These are phyloP conservation scores for Anas platyrhynchos DNA, from an alignment of 2,113 vertebrate genomes.

Conservation along the genomic window DNA sequence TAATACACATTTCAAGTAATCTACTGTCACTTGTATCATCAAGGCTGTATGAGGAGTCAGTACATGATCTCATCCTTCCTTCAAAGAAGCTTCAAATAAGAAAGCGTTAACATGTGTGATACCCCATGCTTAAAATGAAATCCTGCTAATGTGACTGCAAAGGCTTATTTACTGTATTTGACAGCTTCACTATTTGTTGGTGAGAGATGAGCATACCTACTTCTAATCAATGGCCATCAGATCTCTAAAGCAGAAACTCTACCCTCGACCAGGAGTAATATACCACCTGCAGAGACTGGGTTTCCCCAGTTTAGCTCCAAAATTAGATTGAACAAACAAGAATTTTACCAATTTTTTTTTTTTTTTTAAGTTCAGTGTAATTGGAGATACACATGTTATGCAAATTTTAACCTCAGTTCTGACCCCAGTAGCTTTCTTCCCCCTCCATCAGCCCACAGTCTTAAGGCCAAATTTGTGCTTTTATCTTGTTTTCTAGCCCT, in stretches of 20 bases:
- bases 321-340: too few relatives aligned
- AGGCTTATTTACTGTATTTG: neutral
- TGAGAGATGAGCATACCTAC: neutral
- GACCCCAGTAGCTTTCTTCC: neutral
- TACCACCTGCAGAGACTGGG: fast-evolving
- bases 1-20: fast-evolving
- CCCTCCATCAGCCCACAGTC: neutral
- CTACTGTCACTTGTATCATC: neutral
- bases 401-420: neutral
- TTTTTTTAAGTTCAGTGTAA: neutral
- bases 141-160: neutral
- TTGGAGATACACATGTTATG: neutral
- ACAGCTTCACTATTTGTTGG: neutral
- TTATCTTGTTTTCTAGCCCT: neutral
- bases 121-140: neutral
- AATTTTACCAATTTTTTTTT: neutral
- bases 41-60: neutral
- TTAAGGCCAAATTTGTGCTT: neutral
- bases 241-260: neutral
- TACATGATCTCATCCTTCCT: neutral
- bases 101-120: neutral
- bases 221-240: neutral
- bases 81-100: neutral
- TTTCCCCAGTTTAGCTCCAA: neutral
- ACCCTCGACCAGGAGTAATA: neutral